Conservation (phyloP, 1,140 invertebrate species). For the Diabrotica virgifera region DNA sequence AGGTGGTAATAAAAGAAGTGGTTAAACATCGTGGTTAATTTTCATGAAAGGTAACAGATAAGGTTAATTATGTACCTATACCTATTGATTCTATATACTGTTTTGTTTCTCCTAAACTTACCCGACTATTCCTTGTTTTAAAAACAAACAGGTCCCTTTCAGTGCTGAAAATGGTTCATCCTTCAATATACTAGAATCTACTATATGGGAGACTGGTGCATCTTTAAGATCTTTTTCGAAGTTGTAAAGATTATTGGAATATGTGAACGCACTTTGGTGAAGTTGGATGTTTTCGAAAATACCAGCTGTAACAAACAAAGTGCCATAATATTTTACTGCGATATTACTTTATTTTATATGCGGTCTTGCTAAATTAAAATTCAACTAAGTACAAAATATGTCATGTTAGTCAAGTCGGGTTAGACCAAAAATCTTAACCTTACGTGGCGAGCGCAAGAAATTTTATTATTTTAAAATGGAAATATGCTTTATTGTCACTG, state of each 20-base stretch:
- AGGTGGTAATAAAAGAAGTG: no score
- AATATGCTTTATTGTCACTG: no score
- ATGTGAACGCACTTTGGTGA: background rate
- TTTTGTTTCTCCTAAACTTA: background rate
- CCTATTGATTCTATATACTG: no score
- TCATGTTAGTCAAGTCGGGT: no score
- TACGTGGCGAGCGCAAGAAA: no score
- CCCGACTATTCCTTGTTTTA: slow-evolving; percentile 10
- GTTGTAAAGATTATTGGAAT: background rate
- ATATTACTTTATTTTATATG: background rate
- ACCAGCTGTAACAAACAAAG: slow-evolving; percentile 5
- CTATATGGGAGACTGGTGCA: background rate
- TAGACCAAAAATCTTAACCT: no score
- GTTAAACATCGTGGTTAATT: no score
- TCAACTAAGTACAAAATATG: no score
- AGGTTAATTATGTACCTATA: no score
- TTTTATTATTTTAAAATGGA: no score
- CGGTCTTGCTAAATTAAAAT: background rate
- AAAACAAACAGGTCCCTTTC: slow-evolving; percentile 1
- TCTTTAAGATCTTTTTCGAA: background rate
- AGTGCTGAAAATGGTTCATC: slow-evolving; percentile 4
- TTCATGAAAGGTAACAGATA: no score
- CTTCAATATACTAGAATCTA: background rate
- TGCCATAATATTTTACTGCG: slow-evolving; percentile 6
- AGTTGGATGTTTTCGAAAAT: slow-evolving; percentile 9